These are phyloP conservation scores for Littorina saxatilis DNA, from an alignment of 1,140 invertebrate genomes.

Conservation along the genomic window DNA sequence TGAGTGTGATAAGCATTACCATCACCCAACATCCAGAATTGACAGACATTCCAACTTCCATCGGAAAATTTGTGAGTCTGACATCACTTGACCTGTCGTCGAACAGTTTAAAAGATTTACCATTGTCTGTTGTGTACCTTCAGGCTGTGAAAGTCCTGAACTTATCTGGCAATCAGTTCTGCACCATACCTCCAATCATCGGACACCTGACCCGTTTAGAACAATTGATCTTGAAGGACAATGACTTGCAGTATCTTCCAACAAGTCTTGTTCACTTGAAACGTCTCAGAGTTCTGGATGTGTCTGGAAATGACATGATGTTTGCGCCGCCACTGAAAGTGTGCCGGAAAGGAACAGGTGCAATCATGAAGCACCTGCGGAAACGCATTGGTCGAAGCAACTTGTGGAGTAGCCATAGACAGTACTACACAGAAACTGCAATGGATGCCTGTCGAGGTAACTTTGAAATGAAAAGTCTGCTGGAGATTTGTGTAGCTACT, in stretches of 20 bases:
- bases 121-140: constrained; percentile 12
- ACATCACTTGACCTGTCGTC: not conserved
- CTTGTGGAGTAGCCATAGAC: not conserved
- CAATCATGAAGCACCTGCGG: not conserved
- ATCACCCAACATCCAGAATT: not conserved
- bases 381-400: not conserved
- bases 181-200: not conserved
- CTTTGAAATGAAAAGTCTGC: not conserved
- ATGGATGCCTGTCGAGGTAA: not conserved
- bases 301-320: not conserved
- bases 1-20: not conserved
- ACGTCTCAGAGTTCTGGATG: not conserved
- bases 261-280: constrained; percentile 12
- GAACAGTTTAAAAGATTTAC: not conserved
- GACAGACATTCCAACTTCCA: not conserved
- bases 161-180: constrained; percentile 3
- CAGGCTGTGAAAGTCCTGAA: not conserved
- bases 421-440: not conserved
- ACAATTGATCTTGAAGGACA: not conserved
- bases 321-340: not conserved
- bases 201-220: constrained; percentile 9
- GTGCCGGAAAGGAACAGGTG: not conserved
- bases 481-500: constrained; percentile 16
- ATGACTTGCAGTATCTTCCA: constrained; percentile 5
- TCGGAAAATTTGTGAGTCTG: constrained; percentile 1